Conservation (phyloP, 2,888 invertebrate species). For the Blastobasis lacticolella region DNA sequence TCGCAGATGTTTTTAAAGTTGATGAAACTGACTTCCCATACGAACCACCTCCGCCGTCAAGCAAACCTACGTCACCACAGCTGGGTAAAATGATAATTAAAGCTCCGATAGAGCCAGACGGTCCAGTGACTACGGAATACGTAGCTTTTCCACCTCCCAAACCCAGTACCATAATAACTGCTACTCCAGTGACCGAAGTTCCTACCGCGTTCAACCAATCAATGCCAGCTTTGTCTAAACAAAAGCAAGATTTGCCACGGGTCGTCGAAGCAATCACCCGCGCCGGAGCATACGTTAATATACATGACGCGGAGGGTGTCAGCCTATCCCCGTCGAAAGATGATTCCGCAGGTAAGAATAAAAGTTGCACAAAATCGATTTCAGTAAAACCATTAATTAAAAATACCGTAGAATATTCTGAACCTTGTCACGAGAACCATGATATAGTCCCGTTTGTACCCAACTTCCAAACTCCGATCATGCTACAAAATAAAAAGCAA, state of each 20-base stretch:
- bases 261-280: constrained; percentile 65
- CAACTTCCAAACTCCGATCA: constrained; percentile 62
- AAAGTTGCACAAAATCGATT: constrained; percentile 36
- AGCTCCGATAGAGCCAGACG: constrained; percentile 64
- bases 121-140: constrained; percentile 69
- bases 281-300: constrained; percentile 81
- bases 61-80: constrained; percentile 77
- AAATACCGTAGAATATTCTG: constrained; percentile 32
- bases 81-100: constrained; percentile 78
- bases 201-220: constrained; percentile 22
- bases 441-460: constrained; percentile 61
- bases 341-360: constrained; percentile 81
- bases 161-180: constrained; percentile 77
- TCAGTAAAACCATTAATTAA: constrained; percentile 29
- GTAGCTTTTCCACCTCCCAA: constrained; percentile 72
- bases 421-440: constrained; percentile 31
- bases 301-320: constrained; percentile 78
- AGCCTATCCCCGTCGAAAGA: constrained; percentile 76
- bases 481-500: constrained; percentile 51
- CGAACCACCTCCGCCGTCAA: constrained; percentile 49
- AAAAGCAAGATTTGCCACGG: constrained; percentile 50
- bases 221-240: constrained; percentile 38
- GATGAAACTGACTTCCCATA: constrained; percentile 67
- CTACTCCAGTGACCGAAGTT: constrained; percentile 58
- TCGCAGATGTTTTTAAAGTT: constrained; percentile 52